Base-by-base conservation (phyloP, 1,140 invertebrate species). In the Venturia canescens region DNA sequence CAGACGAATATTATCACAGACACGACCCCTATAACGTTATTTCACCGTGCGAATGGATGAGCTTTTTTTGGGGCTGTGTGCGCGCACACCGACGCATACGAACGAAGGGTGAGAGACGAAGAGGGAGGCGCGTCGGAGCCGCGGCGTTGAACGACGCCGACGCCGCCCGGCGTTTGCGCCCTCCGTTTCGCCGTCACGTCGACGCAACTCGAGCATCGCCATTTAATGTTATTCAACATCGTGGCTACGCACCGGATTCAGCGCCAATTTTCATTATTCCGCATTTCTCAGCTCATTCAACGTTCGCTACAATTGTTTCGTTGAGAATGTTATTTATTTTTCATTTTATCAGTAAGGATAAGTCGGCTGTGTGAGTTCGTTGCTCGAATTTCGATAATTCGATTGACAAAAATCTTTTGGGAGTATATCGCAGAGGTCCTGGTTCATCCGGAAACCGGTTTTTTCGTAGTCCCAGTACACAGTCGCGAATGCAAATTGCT, bases 161-260 rank as follows among this genome's bases (percentile, higher is more conserved):
- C 57, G 57, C 83, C 79, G n/a, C n/a, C 57, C 38, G 83, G 85
- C 87, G 86, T 87, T 83, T 87, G 86, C 87, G 87, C 86, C 78
- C 11, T 80, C 6, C 50, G 53, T 63, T 4, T 34, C 80, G 16
- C 74, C 26, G 72, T 72, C 48, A 26, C 78, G 53, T 44, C 67
- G 79, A 53, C 70, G 44, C 50, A 23, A 57, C 26, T 4, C 23
- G 50, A 57, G 50, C 27, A 63, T 75, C 15, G 60, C 66, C 57
- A 83, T 44, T 7, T 21, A 78, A 34, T 18, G 75, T 16, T 3
- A 72, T 67, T 66, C 26, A 81, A 57, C 50, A 5, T 21, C 31
- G 50, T n/a, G 9, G 9, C 18, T 16, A 23, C 23, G 34, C 38
- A 57, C 9, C 31, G n/a, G 53, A 34, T 34, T 23, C 21, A 48